These are phyloP conservation scores for Chionodraco myersi DNA, from an alignment of 2,113 vertebrate genomes.

Conservation along the genomic window DNA sequence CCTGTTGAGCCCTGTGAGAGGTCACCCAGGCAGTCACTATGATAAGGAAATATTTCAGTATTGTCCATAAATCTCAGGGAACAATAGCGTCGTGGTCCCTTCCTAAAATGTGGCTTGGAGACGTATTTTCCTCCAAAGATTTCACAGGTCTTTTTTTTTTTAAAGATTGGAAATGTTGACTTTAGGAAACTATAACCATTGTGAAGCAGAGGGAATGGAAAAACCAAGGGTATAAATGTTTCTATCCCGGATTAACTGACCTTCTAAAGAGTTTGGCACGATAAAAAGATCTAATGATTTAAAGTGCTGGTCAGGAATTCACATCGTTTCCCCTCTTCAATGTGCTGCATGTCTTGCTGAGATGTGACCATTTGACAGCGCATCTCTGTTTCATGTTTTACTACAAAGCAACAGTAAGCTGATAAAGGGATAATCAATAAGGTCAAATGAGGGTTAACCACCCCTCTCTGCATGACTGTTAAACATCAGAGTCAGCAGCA, in stretches of 20 bases:
- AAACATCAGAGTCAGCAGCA: conserved; percentile 42
- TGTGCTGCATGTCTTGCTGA: neutral
- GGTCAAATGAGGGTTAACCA: conserved; percentile 53
- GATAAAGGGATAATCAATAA: conserved; percentile 56
- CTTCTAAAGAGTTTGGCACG: conserved; percentile 40
- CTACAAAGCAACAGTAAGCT: conserved; percentile 14
- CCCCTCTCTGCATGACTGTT: conserved; percentile 34
- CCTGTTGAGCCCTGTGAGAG: conserved; percentile 21
- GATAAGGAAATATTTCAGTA: conserved; percentile 54
- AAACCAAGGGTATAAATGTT: conserved; percentile 33
- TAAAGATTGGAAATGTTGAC: conserved; percentile 52
- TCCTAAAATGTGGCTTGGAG: conserved; percentile 38
- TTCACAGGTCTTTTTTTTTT: conserved; percentile 36
- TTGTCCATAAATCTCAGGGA: conserved; percentile 45
- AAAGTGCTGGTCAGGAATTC: conserved; percentile 22
- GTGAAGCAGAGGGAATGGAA: conserved; percentile 53
- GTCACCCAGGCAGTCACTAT: conserved; percentile 22
- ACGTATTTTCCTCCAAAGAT: conserved; percentile 39
- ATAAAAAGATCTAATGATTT: conserved; percentile 49
- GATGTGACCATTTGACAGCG: neutral
- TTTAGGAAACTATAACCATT: conserved; percentile 54
- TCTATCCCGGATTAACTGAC: conserved; percentile 19
- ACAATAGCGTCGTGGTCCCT: conserved; percentile 43
- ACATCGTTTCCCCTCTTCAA: conserved; percentile 6
- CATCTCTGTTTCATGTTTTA: conserved; percentile 4